phyloP scores from a whole-genome alignment of 1,140 invertebrate species.

The Diprion similis region DNA sequence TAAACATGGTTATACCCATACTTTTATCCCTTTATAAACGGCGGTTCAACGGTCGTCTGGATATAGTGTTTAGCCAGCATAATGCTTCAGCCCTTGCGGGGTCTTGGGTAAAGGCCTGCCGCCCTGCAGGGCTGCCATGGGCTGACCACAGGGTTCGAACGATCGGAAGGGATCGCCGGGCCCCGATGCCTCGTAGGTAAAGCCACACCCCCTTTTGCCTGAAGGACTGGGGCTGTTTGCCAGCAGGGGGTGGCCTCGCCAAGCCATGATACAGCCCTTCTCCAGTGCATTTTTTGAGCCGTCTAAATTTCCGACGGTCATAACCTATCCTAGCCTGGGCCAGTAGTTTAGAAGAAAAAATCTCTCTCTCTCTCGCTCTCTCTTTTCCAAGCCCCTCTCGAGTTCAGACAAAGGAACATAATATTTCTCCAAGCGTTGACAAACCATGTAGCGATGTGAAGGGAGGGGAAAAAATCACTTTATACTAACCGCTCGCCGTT shows the following conservation, averaged over 20 bases:
- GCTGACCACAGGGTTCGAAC: background rate
- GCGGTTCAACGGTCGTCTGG: slow-evolving; percentile 29
- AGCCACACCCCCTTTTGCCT: slow-evolving; percentile 35
- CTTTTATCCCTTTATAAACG: slow-evolving; percentile 43
- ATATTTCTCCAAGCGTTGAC: background rate
- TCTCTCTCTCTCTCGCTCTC: background rate
- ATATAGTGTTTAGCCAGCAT: slow-evolving; percentile 22
- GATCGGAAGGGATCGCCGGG: background rate
- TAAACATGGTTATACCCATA: slow-evolving; percentile 38
- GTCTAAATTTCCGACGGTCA: slow-evolving; percentile 1
- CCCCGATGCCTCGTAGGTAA: slow-evolving; percentile 18
- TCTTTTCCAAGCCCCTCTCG: background rate
- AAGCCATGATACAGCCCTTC: slow-evolving; percentile 41
- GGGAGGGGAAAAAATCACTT: no score
- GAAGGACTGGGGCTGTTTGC: slow-evolving; percentile 34
- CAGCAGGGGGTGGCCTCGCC: slow-evolving; percentile 37
- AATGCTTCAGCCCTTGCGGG: slow-evolving; percentile 26
- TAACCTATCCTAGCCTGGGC: background rate
- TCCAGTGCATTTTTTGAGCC: background rate
- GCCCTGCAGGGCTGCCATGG: slow-evolving; percentile 1
- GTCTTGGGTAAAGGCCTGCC: background rate
- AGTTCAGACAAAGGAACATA: background rate
- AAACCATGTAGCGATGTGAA: background rate
- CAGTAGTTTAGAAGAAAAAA: background rate
- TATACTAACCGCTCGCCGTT: no score